These are phyloP conservation scores for Popillia japonica DNA, from an alignment of 1,140 invertebrate genomes.

Conservation along the genomic window DNA sequence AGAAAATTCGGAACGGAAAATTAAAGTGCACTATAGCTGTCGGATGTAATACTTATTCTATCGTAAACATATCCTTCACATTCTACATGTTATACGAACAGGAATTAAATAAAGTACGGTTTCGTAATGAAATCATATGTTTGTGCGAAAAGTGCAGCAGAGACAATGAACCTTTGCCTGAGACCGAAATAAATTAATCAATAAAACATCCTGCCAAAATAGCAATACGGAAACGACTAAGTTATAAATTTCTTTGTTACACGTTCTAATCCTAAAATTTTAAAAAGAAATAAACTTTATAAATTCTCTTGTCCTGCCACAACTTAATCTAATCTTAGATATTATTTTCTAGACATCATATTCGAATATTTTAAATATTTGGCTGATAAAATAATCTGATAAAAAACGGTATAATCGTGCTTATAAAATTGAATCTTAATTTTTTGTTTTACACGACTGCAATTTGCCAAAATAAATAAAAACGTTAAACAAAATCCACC, in stretches of 20 bases:
- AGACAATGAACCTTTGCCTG: neutral
- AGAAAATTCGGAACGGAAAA: neutral
- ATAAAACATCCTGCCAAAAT: neutral
- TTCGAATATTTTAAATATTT: too few species aligned
- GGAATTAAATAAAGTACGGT: neutral
- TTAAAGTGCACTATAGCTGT: neutral
- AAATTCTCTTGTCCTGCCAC: neutral
- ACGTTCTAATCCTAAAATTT: too few species aligned
- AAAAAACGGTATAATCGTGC: too few species aligned
- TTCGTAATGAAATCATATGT: neutral
- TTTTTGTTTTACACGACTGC: too few species aligned
- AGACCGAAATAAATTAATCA: neutral
- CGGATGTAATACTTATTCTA: neutral
- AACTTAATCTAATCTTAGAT: neutral
- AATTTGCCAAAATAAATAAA: too few species aligned
- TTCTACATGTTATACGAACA: slow-evolving; percentile 5
- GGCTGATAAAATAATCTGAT: neutral
- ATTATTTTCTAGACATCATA: neutral
- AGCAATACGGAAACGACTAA: too few species aligned
- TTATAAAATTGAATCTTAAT: too few species aligned
- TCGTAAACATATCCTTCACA: neutral
- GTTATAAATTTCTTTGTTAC: too few species aligned
- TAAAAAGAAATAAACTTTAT: too few species aligned
- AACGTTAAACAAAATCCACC: neutral
- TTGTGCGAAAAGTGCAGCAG: neutral